Evolutionary conservation across 2,888 invertebrate species (phyloP).

Genomic region (Xestia rhomboidea): DNA sequence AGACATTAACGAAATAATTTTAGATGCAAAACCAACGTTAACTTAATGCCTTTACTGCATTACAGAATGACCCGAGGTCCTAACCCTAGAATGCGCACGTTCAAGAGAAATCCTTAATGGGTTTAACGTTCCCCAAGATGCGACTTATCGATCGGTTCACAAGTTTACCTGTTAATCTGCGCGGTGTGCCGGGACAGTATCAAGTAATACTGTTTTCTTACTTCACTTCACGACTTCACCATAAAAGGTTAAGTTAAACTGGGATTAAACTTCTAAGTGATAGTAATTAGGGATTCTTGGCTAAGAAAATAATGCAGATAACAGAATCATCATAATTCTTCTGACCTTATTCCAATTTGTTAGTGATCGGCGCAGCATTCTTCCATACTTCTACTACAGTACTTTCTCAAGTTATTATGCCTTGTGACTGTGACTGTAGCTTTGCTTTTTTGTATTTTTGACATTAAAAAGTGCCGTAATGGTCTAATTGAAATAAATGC

Average conservation of each 20-base stretch:
- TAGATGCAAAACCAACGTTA: neutral
- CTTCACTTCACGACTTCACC: slow-evolving; percentile 54
- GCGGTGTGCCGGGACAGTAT: slow-evolving; percentile 50
- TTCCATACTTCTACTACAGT: neutral
- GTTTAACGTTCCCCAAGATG: slow-evolving; percentile 68
- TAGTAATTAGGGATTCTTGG: slow-evolving; percentile 36
- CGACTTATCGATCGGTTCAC: slow-evolving; percentile 70
- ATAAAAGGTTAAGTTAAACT: slow-evolving; percentile 13
- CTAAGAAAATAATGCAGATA: neutral
- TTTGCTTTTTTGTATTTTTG: no score
- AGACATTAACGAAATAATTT: neutral
- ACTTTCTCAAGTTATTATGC: no score
- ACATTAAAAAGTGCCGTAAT: no score
- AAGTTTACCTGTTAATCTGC: slow-evolving; percentile 68
- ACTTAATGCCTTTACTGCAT: neutral
- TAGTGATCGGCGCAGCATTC: neutral
- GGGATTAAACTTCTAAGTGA: slow-evolving; percentile 28
- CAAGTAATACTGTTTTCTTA: slow-evolving; percentile 59
- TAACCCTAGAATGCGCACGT: slow-evolving; percentile 70
- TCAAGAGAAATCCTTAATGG: slow-evolving; percentile 72
- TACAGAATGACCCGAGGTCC: slow-evolving; percentile 69
- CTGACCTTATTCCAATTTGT: neutral
- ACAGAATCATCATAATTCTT: neutral
- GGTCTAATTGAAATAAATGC: no score
- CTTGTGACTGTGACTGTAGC: no score